Base-by-base conservation (phyloP, 2,797 vertebrate genomes). In the Aldrovandia affinis region DNA sequence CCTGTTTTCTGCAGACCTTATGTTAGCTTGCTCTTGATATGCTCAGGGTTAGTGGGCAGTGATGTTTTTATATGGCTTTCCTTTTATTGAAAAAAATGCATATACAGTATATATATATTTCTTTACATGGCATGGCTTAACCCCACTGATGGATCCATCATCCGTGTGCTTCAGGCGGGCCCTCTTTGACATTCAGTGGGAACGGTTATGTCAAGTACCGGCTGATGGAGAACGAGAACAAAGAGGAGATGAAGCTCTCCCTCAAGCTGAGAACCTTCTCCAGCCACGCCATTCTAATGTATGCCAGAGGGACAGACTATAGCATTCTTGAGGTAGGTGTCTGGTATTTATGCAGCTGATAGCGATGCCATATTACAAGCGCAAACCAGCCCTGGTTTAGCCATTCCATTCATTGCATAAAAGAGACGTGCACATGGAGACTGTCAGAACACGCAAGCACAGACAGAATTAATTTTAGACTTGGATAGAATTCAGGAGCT, bases 291-390 rank as follows among this genome's bases (percentile, higher is more conserved):
- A 96, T 98, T 0, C 94, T 99, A 83, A 99, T 99, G 98, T 99
- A 98, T 0, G 97, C 98, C 15, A 97, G 97, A 86, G 98, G 98
- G 82, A 99, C 98, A 0, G 98, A 99, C 93, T 99, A 99, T 90
- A 99, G 98, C 92, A 98, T 99, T 91, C 95, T 99, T 0, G 98
- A 99, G 97, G 98, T 99, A 88, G 28, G 65, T 83, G 59, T 30
- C 65, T 22, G 25, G 10, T 50, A 25, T 44, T 63, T 47, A 4
- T 14, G 18, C 22, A 8, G 54, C 36, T 63, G 57, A 63, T 80
- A 68, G 22, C 33, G 9, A 22, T 28, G 6, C 63, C 63, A 68
- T 68, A 68, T 33, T 65, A n/a, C 33, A 39, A 65, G 39, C 42
- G n/a, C 59, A 42, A 55, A 36, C 6, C 81, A 14, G n/a, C 36